Conservation (phyloP, 2,113 vertebrate genomes). For the Tylochromis polylepis region DNA sequence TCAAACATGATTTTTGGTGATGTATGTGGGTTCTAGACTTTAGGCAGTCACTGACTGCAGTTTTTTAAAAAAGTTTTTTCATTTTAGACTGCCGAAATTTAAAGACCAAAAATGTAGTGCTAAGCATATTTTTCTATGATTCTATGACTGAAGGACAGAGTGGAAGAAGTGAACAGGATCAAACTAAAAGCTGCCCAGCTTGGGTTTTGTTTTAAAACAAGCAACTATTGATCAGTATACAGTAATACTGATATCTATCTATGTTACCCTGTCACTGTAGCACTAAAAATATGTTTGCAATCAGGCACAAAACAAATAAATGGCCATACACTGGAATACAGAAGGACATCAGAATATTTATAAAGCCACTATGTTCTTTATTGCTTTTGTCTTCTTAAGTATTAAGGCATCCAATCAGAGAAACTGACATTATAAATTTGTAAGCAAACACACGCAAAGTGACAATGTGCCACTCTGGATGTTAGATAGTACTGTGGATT, state of each 20-base stretch:
- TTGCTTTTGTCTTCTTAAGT: not conserved
- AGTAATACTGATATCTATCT: not conserved
- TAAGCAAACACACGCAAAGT: not conserved
- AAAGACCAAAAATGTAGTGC: not conserved
- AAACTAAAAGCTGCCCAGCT: not conserved
- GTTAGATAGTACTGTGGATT: not conserved
- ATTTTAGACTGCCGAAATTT: not conserved
- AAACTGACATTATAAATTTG: not conserved
- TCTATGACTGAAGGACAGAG: not conserved
- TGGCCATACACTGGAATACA: not conserved
- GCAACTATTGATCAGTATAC: not conserved
- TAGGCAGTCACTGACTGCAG: not conserved
- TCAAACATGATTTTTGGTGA: not conserved
- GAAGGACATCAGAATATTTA: not conserved
- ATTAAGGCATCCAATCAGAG: not conserved
- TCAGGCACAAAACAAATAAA: not conserved
- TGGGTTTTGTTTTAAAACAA: not conserved
- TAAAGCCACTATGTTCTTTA: not conserved
- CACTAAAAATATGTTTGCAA: not conserved
- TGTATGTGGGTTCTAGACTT: not conserved
- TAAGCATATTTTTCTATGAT: not conserved
- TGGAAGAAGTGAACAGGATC: not conserved
- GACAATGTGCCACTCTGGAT: not conserved
- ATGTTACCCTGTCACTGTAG: not conserved
- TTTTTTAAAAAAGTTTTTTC: not conserved